A percentile compares a stretch with the other conserved stretches of the same genome.
phyloP scores from a whole-genome alignment of 2,113 vertebrate species.

The Carettochelys insculpta region DNA sequence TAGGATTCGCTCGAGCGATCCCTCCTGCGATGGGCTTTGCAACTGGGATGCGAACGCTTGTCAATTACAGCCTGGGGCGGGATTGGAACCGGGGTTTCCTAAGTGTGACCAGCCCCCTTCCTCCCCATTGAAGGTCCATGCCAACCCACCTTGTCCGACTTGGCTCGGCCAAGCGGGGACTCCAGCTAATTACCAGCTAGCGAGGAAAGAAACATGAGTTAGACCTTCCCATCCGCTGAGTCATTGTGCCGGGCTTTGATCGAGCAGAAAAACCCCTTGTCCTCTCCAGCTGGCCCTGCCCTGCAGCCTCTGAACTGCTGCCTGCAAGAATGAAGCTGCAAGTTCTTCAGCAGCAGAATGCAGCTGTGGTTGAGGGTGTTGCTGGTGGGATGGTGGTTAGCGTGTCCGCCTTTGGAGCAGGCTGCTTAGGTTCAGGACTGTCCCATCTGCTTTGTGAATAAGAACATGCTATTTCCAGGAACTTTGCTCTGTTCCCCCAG shows the following conservation, averaged over 20 bases:
- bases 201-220: slow-evolving; percentile 17
- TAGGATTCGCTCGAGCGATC: not conserved
- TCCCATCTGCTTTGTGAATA: not conserved
- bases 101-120: not conserved
- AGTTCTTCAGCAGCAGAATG: not conserved
- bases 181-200: slow-evolving; percentile 2
- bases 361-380: not conserved
- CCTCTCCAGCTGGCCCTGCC: not conserved
- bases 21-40: too few species aligned
- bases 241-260: not conserved
- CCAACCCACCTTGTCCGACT: too few species aligned
- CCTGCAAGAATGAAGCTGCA: not conserved
- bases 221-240: not conserved
- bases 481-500: too few species aligned
- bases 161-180: not conserved
- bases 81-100: not conserved
- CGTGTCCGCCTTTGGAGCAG: too few species aligned
- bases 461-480: not conserved
- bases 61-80: too few species aligned
- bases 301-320: not conserved
- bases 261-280: not conserved
- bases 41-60: too few species aligned
- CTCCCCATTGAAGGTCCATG: not conserved
- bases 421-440: too few species aligned
- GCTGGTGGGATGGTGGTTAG: too few species aligned